These are phyloP conservation scores for Drosophila eohydei DNA, from an alignment of 2,888 invertebrate species.

Conservation along the genomic window DNA sequence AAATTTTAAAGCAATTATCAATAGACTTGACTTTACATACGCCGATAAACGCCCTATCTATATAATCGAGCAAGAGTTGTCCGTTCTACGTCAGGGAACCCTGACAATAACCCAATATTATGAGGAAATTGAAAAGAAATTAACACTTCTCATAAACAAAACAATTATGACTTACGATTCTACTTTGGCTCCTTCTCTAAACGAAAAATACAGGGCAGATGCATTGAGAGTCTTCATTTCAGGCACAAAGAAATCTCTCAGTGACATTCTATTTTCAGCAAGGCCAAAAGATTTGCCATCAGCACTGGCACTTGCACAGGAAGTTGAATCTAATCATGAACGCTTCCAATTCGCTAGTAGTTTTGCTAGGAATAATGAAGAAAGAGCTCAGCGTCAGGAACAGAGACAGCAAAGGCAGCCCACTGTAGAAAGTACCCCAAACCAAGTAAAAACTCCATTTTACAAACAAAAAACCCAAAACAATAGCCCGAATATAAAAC, in stretches of 20 bases:
- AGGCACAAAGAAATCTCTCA: neutral
- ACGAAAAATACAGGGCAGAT: neutral
- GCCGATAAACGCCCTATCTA: no score
- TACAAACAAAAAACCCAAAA: neutral
- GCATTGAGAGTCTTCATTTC: neutral
- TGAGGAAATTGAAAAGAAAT: no score
- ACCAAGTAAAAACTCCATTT: neutral
- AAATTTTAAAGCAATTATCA: no score
- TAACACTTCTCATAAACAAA: no score
- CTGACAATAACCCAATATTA: no score
- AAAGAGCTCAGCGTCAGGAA: neutral
- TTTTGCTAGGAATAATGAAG: neutral
- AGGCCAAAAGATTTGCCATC: neutral
- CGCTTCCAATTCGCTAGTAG: neutral
- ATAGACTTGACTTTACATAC: no score
- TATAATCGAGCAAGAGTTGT: no score
- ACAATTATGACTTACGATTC: no score
- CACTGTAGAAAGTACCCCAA: conserved; percentile 1
- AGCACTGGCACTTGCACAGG: no score
- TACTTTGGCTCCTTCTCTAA: no score
- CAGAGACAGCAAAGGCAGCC: neutral
- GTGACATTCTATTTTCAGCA: neutral
- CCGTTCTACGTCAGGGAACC: no score
- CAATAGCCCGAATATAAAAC: neutral
- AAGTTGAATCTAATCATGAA: neutral